Base-by-base conservation (phyloP, 2,888 invertebrate species). In the Ormyrus thymus region DNA sequence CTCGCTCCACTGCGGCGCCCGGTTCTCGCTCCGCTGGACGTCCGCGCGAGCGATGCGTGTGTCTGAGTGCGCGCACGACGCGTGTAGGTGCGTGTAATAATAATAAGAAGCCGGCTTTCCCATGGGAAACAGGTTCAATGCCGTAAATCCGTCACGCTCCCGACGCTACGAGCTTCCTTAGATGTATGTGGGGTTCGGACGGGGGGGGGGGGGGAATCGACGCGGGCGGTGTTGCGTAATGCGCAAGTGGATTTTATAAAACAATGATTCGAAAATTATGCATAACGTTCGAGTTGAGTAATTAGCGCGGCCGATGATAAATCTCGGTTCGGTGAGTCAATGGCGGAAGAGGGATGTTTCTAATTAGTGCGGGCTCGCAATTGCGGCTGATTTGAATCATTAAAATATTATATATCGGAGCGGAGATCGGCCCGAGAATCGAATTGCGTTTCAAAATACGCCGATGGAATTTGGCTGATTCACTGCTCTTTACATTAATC, bases 1-100 rank as follows among this genome's bases (percentile, higher is more conserved):
- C 75, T 73, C 84, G 86, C 85, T 85, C 84, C 85, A 84, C 86
- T 84, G 87, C 82, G 76, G 83, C 83, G 84, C 50, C 2, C 29
- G 29, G 29, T 50, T 43, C 29, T 61, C 72, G 77, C 83, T 83
- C 81, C 82, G 85, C 81, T 85, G 87, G 84, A 85, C 84, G 83
- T 84, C 82, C 43, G 10, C 70, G 55, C 51, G 45, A 9, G 6
- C 29, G 82, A 84, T 81, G 84, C 84, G 81, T 74, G 81, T 13
- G 13, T 5, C 13, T 1, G 11, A 8, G 13, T 81, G 81, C 78
- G 78, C 81, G 50, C 74, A 69, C 74, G 48, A 69, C 2, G 73
- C 9, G 29, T 43, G 45, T 29, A 9, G 15, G 45, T 53, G 78
- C 61, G 46, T 69, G 73, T 66, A n/a, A n/a, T 74, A 70, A 74